Percentiles rank a stretch among this genome's conserved stretches.
Evolutionary conservation across 2,888 invertebrate species (phyloP).

Genomic region (Napeogenes sylphis): DNA sequence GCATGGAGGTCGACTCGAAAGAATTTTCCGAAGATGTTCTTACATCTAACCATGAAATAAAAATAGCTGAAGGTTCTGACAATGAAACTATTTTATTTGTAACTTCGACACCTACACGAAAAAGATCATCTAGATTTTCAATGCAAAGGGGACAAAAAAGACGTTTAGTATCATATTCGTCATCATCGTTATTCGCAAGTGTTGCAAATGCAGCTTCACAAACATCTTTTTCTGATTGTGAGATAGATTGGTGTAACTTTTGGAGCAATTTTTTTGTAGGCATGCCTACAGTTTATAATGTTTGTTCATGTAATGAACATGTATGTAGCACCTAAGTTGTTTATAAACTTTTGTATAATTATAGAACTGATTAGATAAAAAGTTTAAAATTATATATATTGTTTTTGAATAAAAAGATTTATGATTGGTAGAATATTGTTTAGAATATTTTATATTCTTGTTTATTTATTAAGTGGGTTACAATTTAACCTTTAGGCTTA

Average conservation of each 20-base stretch:
- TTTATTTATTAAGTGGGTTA: too few relatives aligned
- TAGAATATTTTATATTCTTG: too few relatives aligned
- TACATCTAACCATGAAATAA: not conserved
- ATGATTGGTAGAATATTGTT: too few relatives aligned
- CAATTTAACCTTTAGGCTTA: too few relatives aligned
- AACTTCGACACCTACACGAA: conserved; percentile 13
- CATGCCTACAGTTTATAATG: conserved; percentile 12
- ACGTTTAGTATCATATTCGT: conserved; percentile 3
- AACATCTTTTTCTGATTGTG: conserved; percentile 15
- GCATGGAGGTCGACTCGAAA: not conserved
- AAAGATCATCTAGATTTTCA: conserved; percentile 1
- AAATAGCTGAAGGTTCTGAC: not conserved
- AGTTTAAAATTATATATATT: not conserved
- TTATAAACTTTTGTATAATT: not conserved
- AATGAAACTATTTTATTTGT: not conserved
- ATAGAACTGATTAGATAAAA: not conserved
- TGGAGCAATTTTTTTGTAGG: conserved; percentile 17
- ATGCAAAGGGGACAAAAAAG: conserved; percentile 4
- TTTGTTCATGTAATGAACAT: conserved; percentile 15
- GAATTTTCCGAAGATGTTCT: not conserved
- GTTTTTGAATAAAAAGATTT: too few relatives aligned
- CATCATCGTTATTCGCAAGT: not conserved
- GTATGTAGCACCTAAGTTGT: not conserved
- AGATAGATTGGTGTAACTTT: conserved; percentile 5
- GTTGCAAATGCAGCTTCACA: not conserved